A percentile compares a stretch with the other conserved stretches of the same genome.
Evolutionary conservation across 1,140 invertebrate genomes (phyloP).

Genomic region (Lepidurus apus): DNA sequence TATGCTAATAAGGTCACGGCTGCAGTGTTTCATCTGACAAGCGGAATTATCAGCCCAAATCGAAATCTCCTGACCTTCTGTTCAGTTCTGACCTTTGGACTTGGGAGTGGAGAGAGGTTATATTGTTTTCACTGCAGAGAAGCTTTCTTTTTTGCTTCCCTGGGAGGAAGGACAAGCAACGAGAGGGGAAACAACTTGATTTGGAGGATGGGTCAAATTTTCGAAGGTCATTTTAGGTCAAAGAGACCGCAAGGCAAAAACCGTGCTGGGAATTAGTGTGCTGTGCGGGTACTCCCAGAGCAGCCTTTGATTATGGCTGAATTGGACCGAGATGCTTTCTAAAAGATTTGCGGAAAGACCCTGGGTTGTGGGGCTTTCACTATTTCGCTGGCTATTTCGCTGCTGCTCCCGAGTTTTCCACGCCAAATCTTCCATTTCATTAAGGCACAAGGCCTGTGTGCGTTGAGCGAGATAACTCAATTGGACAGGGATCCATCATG

Average conservation of each 20-base stretch:
- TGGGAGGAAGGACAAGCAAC: neutral
- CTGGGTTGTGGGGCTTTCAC: neutral
- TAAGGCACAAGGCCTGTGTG: neutral
- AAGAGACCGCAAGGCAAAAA: conserved; percentile 2
- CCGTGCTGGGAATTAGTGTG: conserved; percentile 5
- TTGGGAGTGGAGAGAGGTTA: neutral
- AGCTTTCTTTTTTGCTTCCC: neutral
- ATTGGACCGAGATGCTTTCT: neutral
- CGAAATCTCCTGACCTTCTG: neutral
- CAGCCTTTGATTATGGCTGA: neutral
- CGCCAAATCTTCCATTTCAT: neutral
- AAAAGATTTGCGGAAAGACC: neutral
- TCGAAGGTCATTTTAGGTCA: conserved; percentile 17
- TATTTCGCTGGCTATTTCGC: neutral
- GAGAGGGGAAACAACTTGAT: neutral
- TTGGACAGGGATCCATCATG: neutral
- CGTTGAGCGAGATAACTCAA: neutral
- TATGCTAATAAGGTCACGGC: neutral
- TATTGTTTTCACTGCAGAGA: neutral
- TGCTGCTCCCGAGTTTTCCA: neutral
- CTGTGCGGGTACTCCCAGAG: neutral
- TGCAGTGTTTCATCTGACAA: neutral
- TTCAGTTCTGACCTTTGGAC: neutral
- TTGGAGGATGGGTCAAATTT: conserved; percentile 11
- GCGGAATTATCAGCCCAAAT: neutral